Base-by-base conservation (phyloP, 1,140 invertebrate species). In the Lethrus apterus region DNA sequence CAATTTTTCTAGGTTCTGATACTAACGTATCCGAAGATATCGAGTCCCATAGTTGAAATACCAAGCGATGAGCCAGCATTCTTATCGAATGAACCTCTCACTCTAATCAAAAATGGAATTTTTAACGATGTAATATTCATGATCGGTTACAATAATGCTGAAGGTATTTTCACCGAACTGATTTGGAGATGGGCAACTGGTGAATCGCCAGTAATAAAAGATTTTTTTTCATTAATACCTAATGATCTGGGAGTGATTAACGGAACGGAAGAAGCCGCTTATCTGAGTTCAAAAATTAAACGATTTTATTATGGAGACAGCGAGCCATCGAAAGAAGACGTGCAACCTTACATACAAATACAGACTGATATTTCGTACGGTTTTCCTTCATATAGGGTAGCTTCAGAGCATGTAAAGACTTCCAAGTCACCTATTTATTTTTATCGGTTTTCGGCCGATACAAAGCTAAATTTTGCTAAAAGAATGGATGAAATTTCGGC, bases 281-380 rank as follows among this genome's bases (percentile, higher is more conserved):
- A 69, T 46, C 63, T 70, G 7, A 47, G 68, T 0, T 38, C 69
- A 29, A 68, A 71, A 51, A 60, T 76, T 4, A 74, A 72, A 52
- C 56, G 73, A 13, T 69, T 65, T 43, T 77, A 75, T 49, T 74
- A 74, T 50, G 62, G 67, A 2, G 68, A 74, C 47, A 66, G 50
- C 19, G 62, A 32, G 66, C 54, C 36, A 17, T 70, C 26, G 41
- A 70, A 34, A 68, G 68, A 64, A n/a, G 54, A 58, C 32, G 50
- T 58, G 9, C 57, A 62, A 53, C 41, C 24, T 50, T 14, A 14
- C 2, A 14, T 34, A 17, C 13, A 34, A 17, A 7, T 34, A 14
- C 3, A 9, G 17, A 34, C 32, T 2, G 32, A 34, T 7, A 18
- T 10, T 5, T 8, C 0, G n/a, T 34, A 18, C 19, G 32, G 15